phyloP scores from a whole-genome alignment of 92 coral and sea anemone species.

The Phenganax subtilis region DNA sequence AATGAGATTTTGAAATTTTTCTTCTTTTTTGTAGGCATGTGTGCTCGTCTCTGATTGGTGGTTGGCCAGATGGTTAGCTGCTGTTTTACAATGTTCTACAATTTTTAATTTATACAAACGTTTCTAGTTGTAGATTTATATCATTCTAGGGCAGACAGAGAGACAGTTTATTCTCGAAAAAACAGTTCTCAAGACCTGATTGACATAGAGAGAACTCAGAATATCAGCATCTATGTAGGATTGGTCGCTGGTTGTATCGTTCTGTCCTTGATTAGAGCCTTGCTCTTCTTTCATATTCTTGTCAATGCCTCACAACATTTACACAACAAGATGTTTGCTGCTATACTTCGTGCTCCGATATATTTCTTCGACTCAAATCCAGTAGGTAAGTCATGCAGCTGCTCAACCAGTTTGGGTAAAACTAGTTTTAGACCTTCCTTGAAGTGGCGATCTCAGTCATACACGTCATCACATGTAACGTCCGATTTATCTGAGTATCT shows the following conservation, averaged over 20 bases:
- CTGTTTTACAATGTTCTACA: not conserved
- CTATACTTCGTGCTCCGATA: constrained; percentile 69
- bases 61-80: constrained; percentile 33
- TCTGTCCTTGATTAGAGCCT: constrained; percentile 44
- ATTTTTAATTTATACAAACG: no score
- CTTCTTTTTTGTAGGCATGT: constrained; percentile 9
- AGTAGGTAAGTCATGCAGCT: constrained; percentile 56
- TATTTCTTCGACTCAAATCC: constrained; percentile 94
- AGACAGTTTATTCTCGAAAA: not conserved
- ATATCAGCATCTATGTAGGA: constrained; percentile 55
- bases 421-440: no score
- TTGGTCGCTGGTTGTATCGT: constrained; percentile 55
- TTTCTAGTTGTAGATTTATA: no score
- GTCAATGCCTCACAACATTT: constrained; percentile 71
- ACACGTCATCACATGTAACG: no score
- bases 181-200: constrained; percentile 14
- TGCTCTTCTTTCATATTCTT: constrained; percentile 53
- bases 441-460: no score
- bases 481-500: no score
- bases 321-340: constrained; percentile 72
- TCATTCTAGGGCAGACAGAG: constrained; percentile 10
- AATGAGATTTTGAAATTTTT: not conserved
- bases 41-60: constrained; percentile 40
- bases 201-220: constrained; percentile 22
- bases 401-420: no score